phyloP scores from a whole-genome alignment of 2,888 invertebrate genomes.

The Disparrhopalites patrizii region DNA sequence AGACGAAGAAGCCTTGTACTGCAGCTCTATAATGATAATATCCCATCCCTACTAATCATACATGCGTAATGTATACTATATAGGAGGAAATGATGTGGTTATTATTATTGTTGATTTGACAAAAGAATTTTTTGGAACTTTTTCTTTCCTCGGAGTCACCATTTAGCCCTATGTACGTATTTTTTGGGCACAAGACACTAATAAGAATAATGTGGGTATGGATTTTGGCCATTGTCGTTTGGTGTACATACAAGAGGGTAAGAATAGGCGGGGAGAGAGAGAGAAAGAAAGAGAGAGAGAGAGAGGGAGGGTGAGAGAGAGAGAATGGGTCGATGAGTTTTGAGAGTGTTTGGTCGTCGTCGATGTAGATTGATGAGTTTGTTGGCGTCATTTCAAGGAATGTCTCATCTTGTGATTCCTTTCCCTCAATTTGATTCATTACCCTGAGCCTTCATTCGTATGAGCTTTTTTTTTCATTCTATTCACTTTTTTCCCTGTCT shows the following conservation, averaged over 20 bases:
- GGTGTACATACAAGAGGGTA: background rate
- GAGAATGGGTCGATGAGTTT: constrained; percentile 19
- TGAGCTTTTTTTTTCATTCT: background rate
- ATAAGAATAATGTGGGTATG: no score
- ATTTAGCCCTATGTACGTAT: background rate
- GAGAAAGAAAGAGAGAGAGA: background rate
- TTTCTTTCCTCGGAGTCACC: no score
- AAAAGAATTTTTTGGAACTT: no score
- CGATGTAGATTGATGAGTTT: constrained; percentile 48
- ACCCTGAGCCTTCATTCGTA: constrained; percentile 26
- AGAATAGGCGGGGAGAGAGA: background rate
- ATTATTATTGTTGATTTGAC: no score
- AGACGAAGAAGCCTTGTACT: no score
- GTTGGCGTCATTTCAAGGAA: constrained; percentile 48
- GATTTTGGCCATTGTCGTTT: background rate
- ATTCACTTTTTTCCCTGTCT: background rate
- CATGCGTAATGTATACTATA: no score
- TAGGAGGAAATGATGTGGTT: no score
- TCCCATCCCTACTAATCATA: no score
- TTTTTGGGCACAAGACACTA: background rate
- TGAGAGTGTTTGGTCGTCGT: constrained; percentile 9
- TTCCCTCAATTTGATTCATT: constrained; percentile 47
- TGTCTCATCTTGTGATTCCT: constrained; percentile 45
- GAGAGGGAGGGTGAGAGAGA: background rate
- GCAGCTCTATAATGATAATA: no score